These are phyloP conservation scores for Donacobius atricapilla DNA, from an alignment of 2,113 vertebrate species.

Conservation along the genomic window DNA sequence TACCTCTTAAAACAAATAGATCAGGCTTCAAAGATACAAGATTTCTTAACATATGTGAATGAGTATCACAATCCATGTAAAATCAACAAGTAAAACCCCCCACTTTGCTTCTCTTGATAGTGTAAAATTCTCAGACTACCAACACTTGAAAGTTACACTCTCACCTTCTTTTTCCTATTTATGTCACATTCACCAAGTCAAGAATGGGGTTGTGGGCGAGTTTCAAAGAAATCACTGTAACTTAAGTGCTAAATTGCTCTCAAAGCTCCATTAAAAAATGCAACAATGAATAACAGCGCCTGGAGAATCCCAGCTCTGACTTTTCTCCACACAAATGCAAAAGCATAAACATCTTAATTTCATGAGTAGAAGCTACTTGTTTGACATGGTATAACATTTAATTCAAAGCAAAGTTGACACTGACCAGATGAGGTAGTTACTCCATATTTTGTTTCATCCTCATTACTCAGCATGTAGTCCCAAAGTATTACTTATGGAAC, in stretches of 20 bases:
- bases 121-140: background rate
- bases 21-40: background rate
- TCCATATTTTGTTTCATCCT: conserved; percentile 18
- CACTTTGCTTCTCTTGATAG: background rate
- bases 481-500: conserved; percentile 3
- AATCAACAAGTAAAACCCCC: rapidly evolving
- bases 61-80: background rate
- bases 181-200: background rate
- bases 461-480: background rate
- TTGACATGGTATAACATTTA: background rate
- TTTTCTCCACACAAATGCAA: background rate
- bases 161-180: background rate
- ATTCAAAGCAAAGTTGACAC: conserved; percentile 24
- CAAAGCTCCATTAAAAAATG: background rate
- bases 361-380: background rate
- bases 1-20: background rate
- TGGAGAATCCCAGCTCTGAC: background rate
- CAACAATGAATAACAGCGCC: background rate
- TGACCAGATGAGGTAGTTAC: background rate
- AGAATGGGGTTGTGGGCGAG: background rate
- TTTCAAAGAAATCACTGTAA: background rate
- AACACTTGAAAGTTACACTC: background rate
- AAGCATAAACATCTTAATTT: conserved; percentile 3
- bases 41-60: background rate
- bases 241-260: background rate